Base-by-base conservation (phyloP, 53 echinoderm and acorn worm genomes). In the Actinopyga echinites region DNA sequence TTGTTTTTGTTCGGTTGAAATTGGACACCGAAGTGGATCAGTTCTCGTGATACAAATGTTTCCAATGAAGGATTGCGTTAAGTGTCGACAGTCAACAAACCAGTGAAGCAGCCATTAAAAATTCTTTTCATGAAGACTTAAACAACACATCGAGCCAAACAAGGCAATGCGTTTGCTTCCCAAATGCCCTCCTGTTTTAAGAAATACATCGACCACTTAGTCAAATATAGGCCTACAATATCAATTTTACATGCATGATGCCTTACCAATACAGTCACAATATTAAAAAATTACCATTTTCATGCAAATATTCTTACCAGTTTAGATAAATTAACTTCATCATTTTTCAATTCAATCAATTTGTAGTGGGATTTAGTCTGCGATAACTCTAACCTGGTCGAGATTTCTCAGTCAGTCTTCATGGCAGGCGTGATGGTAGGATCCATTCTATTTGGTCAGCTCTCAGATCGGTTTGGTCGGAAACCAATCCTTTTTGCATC, bases 381-480 rank as follows among this genome's bases (percentile, higher is more conserved):
- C 74, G 85, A 86, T 49, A 59, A 85, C 6, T 71, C 79, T 12
- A 71, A 38, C 28, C 71, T 84, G 4, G 96, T 95, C 0, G 96
- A 93, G 25, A 81, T 93, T 19, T 91, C 93, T 8, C 91, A 91
- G 69, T 86, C 85, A 2, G 79, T 95, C 40, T 95, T 95, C 86
- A 95, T 95, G 96, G 57, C 87, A 3, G 96, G 96, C 9, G 93
- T 95, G 8, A 95, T 95, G 96, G 87, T 95, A 31, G 96, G 96
- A 12, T 95, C 96, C 12, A 25, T 95, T n/a, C 40, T 93, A 32
- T 91, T 87, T 68, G 96, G 96, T 11, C 96, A 93, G 52, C 84
- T 95, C 36, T 95, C 96, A 5, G 96, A 95, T 85, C 84, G 91
- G 23, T 93, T 82, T 88, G 93, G 96, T 25, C 69, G 96, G 38